These are phyloP conservation scores for Cichladusa arquata DNA, from an alignment of 2,113 vertebrate genomes.

Conservation along the genomic window DNA sequence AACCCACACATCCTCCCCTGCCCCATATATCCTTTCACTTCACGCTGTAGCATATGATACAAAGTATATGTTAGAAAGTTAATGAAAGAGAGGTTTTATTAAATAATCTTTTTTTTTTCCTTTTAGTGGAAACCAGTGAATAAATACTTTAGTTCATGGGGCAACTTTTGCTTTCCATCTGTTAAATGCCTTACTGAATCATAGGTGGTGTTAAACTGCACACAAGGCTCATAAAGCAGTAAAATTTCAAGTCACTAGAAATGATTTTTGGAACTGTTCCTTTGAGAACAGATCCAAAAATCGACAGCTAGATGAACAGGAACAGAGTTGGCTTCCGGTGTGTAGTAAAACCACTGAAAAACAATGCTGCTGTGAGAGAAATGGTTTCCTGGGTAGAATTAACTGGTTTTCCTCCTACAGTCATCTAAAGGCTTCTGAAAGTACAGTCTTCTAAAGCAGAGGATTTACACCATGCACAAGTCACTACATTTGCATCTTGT, in stretches of 20 bases:
- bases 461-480: background rate
- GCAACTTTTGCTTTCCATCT: background rate
- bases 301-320: background rate
- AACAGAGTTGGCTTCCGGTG: slow-evolving; percentile 6
- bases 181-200: background rate
- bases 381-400: slow-evolving; percentile 33
- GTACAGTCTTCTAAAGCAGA: background rate
- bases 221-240: background rate
- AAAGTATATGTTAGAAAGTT: background rate
- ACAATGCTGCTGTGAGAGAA: background rate
- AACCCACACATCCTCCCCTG: background rate
- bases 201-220: background rate
- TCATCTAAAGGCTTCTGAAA: background rate
- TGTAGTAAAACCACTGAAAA: slow-evolving; percentile 24
- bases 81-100: background rate
- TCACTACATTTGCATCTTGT: background rate
- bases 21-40: background rate
- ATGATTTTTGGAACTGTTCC: background rate
- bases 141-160: background rate
- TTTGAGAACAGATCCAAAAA: background rate
- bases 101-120: background rate
- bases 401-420: background rate
- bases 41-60: background rate
- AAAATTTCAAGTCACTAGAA: background rate
- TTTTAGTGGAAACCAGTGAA: background rate